Base-by-base conservation (phyloP, 2,888 invertebrate genomes). In the Euplexia lucipara region DNA sequence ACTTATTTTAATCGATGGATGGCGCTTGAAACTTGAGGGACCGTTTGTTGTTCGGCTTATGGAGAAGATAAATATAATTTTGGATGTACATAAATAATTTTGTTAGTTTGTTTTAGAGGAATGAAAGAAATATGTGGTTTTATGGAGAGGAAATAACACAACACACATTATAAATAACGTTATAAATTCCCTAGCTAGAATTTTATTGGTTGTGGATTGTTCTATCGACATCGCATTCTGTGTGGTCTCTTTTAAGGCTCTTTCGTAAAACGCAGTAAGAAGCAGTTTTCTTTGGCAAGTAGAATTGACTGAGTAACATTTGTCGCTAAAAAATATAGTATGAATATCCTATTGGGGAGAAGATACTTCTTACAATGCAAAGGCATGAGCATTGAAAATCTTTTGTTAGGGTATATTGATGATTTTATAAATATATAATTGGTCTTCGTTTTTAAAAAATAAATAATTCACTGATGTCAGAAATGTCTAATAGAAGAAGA, bases 1-100 rank as follows among this genome's bases (percentile, higher is more conserved):
- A 79, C 78, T 84, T 79, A 78, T 83, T 81, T 83, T 78, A 81
- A 83, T 84, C 79, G 78, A 82, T 80, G 66, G 78, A 82, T 80
- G 66, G 67, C 47, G 53, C 69, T 66, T 67, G 47, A 62, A 66
- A 52, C 44, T 52, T 41, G 52, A 57, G 41, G 64, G 65, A 69
- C 57, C 56, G 49, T 71, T 61, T 69, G 58, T 68, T 68, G 48
- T 53, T 70, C 30, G 39, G 48, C 37, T 42, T 63, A 57, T 49
- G 48, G 18, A 52, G 30, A 67, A 69, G 59, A 82, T 70, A 70
- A 58, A 71, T 58, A 68, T 72, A 67, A 66, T 53, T 35, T 52
- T 61, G 37, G 32, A 61, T 48, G 64, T 59, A 72, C 59, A 53
- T 70, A 66, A 64, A 70, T 62, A 47, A 65, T 49, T 65, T 66